Evolutionary conservation across 2,113 vertebrate genomes (phyloP).

Genomic region (Petrocephalus microphthalmus): DNA sequence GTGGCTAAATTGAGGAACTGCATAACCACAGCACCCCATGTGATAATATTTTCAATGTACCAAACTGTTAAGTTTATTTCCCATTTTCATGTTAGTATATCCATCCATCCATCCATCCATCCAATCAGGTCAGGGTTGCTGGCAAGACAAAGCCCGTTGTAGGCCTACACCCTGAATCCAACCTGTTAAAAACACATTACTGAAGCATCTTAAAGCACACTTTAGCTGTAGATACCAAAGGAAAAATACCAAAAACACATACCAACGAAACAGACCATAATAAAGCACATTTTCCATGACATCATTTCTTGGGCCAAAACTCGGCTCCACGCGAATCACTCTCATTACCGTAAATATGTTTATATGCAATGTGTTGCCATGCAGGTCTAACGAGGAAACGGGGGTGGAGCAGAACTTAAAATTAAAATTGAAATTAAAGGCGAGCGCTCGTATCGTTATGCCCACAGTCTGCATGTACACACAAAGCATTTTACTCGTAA

Average conservation of each 20-base stretch:
- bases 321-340: neutral
- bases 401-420: too few species aligned
- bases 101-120: neutral
- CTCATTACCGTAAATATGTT: neutral
- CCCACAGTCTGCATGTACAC: neutral
- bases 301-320: neutral
- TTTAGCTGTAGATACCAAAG: neutral
- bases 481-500: neutral
- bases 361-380: neutral
- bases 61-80: neutral
- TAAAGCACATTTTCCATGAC: neutral
- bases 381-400: neutral
- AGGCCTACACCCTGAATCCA: neutral
- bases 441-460: neutral
- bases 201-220: neutral
- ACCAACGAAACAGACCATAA: neutral
- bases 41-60: neutral
- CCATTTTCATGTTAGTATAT: neutral
- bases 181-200: neutral
- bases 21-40: neutral
- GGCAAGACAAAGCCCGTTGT: neutral
- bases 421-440: too few species aligned
- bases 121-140: neutral
- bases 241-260: neutral
- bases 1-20: neutral